phyloP scores from a whole-genome alignment of 2,113 vertebrate species.

The Osmerus eperlanus region DNA sequence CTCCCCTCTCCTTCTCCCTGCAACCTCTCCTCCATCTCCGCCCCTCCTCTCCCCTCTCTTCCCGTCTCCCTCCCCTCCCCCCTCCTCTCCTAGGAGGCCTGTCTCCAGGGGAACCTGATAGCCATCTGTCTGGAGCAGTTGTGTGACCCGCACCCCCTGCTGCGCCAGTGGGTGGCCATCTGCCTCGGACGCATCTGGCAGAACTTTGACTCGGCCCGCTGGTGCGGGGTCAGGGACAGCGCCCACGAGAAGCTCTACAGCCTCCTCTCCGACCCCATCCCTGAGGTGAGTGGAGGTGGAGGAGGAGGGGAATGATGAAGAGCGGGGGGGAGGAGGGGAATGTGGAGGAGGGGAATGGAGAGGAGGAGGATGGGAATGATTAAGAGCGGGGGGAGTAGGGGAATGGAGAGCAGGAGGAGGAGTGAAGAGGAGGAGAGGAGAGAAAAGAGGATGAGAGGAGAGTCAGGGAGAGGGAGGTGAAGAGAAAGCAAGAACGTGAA shows the following conservation, averaged over 20 bases:
- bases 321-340: too few species aligned
- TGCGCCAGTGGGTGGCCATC: conserved; percentile 98
- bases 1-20: too few species aligned
- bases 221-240: conserved; percentile 96
- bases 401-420: too few species aligned
- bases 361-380: too few species aligned
- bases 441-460: too few species aligned
- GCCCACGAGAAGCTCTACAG: conserved; percentile 98
- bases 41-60: not conserved
- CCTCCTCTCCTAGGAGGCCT: conserved; percentile 80
- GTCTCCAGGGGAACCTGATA: conserved; percentile 95
- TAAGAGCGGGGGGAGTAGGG: too few species aligned
- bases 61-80: not conserved
- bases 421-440: too few species aligned
- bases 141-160: conserved; percentile 89
- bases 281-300: conserved; percentile 78
- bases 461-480: too few species aligned
- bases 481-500: too few species aligned
- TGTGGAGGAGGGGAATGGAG: too few species aligned
- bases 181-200: conserved; percentile 97
- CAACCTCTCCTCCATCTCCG: not conserved
- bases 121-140: conserved; percentile 97
- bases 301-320: too few species aligned
- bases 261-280: conserved; percentile 91
- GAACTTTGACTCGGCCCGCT: conserved; percentile 95